phyloP scores from a whole-genome alignment of 2,888 invertebrate species.

The Capitulum mitella region DNA sequence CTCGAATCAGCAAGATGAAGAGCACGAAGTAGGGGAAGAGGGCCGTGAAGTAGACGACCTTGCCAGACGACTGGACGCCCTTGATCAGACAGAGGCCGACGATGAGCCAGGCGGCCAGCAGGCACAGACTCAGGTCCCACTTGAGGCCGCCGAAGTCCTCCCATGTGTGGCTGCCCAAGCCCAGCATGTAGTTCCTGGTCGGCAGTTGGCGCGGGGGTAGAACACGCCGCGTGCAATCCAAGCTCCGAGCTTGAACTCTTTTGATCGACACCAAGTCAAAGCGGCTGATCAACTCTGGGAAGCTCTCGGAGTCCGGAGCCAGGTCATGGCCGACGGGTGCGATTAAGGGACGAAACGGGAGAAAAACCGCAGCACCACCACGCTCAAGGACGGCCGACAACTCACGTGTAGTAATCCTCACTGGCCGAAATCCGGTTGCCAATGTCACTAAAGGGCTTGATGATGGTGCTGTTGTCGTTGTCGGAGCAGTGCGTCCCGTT shows the following conservation, averaged over 20 bases:
- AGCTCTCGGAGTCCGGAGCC: no score
- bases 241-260: no score
- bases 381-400: no score
- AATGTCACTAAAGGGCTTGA: conserved; percentile 17
- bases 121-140: conserved; percentile 62
- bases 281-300: no score
- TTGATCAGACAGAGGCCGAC: conserved; percentile 69
- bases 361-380: no score
- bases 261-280: no score
- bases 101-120: conserved; percentile 69
- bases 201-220: no score
- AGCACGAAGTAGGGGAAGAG: conserved; percentile 68
- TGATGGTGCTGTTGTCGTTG: neutral
- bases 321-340: no score
- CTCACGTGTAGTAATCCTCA: conserved; percentile 33
- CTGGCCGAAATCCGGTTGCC: conserved; percentile 29
- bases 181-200: conserved; percentile 34
- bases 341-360: no score
- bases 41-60: conserved; percentile 67
- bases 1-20: conserved; percentile 62
- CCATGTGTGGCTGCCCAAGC: conserved; percentile 30
- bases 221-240: no score
- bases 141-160: conserved; percentile 61
- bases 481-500: conserved; percentile 32
- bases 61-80: conserved; percentile 71